Base-by-base conservation (phyloP, 1,140 invertebrate species). In the Protaetia brevitarsis region DNA sequence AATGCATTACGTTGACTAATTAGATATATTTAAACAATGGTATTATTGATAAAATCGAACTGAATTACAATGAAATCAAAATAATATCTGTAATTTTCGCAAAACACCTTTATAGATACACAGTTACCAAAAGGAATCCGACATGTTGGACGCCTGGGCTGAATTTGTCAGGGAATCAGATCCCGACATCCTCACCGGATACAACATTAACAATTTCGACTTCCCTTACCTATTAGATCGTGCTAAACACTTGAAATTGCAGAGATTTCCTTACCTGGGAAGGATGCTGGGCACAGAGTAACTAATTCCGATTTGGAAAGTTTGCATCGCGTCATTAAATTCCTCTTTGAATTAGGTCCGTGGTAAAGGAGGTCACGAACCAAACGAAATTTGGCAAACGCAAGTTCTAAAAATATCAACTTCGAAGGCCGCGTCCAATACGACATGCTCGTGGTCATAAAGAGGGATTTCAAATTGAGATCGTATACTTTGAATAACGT, bases 161-260 rank as follows among this genome's bases (percentile, higher is more conserved):
- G 88, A 93, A 61, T 99, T 99, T 82, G 87, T 99, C n/a, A 85
- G 96, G 67, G 88, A 94, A 79, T 84, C 94, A 23, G 98, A 99
- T 86, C 96, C 98, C 1, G 98, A 99, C 76, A 92, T 99, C 64
- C 88, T 99, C 37, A 99, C 98, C 6, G 98, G 98, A 1, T 99
- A 99, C 79, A 99, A 99, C 76, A 99, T 99, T 64, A 97, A 96
- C 77, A 99, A 99, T 81, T 99, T 99, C 82, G 98, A 99, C 82
- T 89, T 99, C 73, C 94, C 95, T 0, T 99, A 99, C 78, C 82
- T 99, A 0, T 83, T 99, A 10, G 94, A 98, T 78, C 84, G 98
- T 77, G 95, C 88, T 10, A 89, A 89, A 69, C 89, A 93, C 80
- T 80, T 95, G 8, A 89, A 90, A 69, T 87, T 90, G 0, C 81